Evolutionary conservation across 2,888 invertebrate species (phyloP).

Genomic region (Latrodectus elegans): DNA sequence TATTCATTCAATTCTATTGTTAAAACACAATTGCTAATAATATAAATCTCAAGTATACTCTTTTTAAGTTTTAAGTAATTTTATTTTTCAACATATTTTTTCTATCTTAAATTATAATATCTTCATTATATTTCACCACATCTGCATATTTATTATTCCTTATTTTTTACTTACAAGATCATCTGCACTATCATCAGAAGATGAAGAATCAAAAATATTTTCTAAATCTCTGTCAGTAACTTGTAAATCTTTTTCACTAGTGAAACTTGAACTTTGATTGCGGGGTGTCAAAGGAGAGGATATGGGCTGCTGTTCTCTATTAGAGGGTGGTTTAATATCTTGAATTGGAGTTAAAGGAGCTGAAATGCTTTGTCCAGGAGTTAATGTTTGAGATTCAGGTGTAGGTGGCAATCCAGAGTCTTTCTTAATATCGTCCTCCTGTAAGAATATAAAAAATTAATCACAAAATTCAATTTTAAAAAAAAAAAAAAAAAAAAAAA

Average conservation of each 20-base stretch:
- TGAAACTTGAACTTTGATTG: slow-evolving; percentile 72
- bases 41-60: too few species aligned
- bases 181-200: slow-evolving; percentile 89
- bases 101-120: too few species aligned
- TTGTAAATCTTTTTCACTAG: slow-evolving; percentile 85
- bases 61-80: too few species aligned
- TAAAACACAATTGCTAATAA: too few species aligned
- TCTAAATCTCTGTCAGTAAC: slow-evolving; percentile 93
- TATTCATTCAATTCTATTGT: too few species aligned
- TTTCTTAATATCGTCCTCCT: slow-evolving; percentile 67
- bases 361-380: slow-evolving; percentile 47
- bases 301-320: slow-evolving; percentile 52
- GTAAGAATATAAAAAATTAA: not conserved
- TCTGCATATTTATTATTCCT: slow-evolving; percentile 71
- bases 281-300: slow-evolving; percentile 67
- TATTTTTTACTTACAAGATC: slow-evolving; percentile 82
- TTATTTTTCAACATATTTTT: too few species aligned
- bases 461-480: not conserved
- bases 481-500: not conserved
- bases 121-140: not conserved
- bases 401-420: slow-evolving; percentile 64
- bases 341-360: slow-evolving; percentile 65
- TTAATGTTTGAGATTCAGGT: slow-evolving; percentile 58
- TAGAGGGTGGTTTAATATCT: slow-evolving; percentile 64
- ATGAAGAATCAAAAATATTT: slow-evolving; percentile 92